These are phyloP conservation scores for Heliconius charithonia DNA, from an alignment of 2,888 invertebrate species.

Conservation along the genomic window DNA sequence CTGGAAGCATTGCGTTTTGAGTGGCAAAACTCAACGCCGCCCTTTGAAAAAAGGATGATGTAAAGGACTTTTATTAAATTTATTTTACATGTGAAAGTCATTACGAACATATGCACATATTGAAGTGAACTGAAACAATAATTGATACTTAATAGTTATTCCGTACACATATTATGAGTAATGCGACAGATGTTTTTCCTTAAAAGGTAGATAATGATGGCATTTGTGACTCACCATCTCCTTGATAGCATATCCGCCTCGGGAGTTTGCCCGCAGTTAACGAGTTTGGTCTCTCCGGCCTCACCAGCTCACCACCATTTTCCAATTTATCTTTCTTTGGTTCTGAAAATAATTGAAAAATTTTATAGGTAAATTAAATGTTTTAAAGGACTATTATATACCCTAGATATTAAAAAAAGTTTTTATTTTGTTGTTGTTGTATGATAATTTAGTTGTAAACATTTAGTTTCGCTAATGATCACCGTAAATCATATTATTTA, in stretches of 20 bases:
- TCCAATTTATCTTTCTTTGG: slow-evolving; percentile 97
- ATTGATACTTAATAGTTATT: background rate
- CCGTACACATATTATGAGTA: slow-evolving; percentile 20
- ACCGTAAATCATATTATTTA: background rate
- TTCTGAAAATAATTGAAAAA: slow-evolving; percentile 85
- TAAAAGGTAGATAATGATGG: slow-evolving; percentile 39
- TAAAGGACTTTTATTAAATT: background rate
- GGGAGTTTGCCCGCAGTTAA: slow-evolving; percentile 90
- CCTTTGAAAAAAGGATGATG: too few species aligned
- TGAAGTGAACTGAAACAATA: background rate
- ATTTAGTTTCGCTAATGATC: background rate
- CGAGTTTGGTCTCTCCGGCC: slow-evolving; percentile 92
- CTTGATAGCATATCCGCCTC: slow-evolving; percentile 91
- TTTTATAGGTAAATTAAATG: background rate
- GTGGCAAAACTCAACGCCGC: too few species aligned
- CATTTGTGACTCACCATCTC: slow-evolving; percentile 83
- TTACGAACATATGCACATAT: background rate
- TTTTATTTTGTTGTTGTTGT: too few species aligned
- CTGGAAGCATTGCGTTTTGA: too few species aligned
- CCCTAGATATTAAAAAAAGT: too few species aligned
- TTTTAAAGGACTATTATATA: background rate
- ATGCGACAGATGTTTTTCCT: slow-evolving; percentile 40
- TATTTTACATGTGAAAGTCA: background rate
- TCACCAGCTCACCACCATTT: slow-evolving; percentile 82
- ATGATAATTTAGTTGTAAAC: background rate